phyloP scores from a whole-genome alignment of 2,113 vertebrate species.

The Cavia porcellus region DNA sequence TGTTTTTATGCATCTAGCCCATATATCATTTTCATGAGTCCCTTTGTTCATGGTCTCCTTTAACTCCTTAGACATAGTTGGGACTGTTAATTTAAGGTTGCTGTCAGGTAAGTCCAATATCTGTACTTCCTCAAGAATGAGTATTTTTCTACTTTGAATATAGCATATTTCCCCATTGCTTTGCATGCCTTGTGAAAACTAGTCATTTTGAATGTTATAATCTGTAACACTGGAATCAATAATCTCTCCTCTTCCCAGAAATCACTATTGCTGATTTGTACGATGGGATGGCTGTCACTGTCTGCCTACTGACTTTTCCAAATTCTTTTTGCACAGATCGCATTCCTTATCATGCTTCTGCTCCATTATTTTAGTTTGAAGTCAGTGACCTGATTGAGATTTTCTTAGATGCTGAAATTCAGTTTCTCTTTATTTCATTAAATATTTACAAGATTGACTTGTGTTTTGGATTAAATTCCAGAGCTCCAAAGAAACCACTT shows the following conservation, averaged over 20 bases:
- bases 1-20: neutral
- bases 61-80: neutral
- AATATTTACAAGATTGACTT: neutral
- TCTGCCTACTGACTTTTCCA: neutral
- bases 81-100: neutral
- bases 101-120: neutral
- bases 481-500: neutral
- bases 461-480: neutral
- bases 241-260: neutral
- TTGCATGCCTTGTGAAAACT: neutral
- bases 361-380: neutral
- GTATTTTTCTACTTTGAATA: neutral
- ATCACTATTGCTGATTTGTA: neutral
- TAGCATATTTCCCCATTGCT: neutral
- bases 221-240: neutral
- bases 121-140: neutral
- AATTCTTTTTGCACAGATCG: neutral
- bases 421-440: neutral
- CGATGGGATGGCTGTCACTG: neutral
- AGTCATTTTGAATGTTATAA: neutral
- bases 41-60: neutral
- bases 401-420: neutral
- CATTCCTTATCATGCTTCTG: neutral
- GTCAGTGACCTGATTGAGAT: neutral
- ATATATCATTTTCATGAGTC: neutral